Evolutionary conservation across 2,113 vertebrate genomes (phyloP).

Genomic region (Nymphicus hollandicus): DNA sequence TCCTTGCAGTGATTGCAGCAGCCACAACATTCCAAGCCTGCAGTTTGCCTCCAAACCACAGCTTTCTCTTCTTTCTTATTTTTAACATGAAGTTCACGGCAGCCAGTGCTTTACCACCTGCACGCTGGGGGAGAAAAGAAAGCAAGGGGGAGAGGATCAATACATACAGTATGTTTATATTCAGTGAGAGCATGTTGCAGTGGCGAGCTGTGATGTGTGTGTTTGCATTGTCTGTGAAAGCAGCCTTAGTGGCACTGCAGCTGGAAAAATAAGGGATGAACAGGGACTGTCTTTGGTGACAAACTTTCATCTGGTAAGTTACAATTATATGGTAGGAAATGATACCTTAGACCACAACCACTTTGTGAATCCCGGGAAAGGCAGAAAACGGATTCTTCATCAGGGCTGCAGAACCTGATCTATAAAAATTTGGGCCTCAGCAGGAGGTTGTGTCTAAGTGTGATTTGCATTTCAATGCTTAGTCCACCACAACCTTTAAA

Average conservation of each 20-base stretch:
- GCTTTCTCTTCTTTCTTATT: conserved; percentile 16
- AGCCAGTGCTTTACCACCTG: conserved; percentile 75
- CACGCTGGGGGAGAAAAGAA: conserved; percentile 41
- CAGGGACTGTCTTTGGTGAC: conserved; percentile 66
- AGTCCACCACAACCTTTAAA: conserved; percentile 70
- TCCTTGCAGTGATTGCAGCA: background rate
- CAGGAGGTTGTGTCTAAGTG: conserved; percentile 59
- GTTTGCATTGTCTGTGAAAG: conserved; percentile 66
- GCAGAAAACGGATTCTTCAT: conserved; percentile 66
- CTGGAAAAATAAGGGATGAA: conserved; percentile 74
- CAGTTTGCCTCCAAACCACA: conserved; percentile 46
- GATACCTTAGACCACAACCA: conserved; percentile 63
- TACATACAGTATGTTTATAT: conserved; percentile 71
- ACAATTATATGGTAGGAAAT: conserved; percentile 71
- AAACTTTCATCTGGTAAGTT: conserved; percentile 74
- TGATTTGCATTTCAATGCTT: conserved; percentile 78
- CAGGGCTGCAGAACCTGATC: conserved; percentile 65
- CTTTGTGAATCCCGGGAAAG: conserved; percentile 72
- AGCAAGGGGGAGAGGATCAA: conserved; percentile 62
- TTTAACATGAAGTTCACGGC: conserved; percentile 55
- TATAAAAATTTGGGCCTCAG: conserved; percentile 74
- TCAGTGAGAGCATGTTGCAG: conserved; percentile 60
- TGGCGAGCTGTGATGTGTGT: conserved; percentile 63
- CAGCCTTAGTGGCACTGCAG: conserved; percentile 56
- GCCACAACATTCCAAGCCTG: background rate